Base-by-base conservation (phyloP, 2,888 invertebrate species). In the Prenolepis imparis region DNA sequence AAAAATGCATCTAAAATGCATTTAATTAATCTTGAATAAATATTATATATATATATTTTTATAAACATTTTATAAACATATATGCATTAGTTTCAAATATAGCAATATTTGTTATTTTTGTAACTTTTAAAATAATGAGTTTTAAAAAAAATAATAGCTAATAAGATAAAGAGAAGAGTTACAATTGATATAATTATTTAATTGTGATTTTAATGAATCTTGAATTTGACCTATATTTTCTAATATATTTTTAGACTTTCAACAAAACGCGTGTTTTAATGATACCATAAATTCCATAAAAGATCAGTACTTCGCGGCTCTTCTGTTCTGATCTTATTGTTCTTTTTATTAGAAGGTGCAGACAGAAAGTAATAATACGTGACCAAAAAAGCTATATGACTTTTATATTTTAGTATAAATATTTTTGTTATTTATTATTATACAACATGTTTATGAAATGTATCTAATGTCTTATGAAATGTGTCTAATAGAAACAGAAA, bases 251-350 rank as follows among this genome's bases (percentile, higher is more conserved):
- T 48, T n/a, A 41, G 52, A 67, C 5, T 24, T 9, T 24, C 18
- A 66, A 39, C n/a, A n/a, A 55, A 77, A 55, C 28, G 5, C 64
- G 52, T 77, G 52, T 3, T 24, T 11, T 77, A 15, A 57, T 57
- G 0, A 1, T 57, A 66, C 5, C n/a, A 57, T 3, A 0, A 77
- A 1, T 57, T 55, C 5, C n/a, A 57, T 3, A 0, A 77, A 55
- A 28, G 15, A 8, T 4, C 0, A 3, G n/a, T 15, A 64, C 36
- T 36, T 4, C 18, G 24, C 18, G 61, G 32, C 18, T 18, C 18
- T 77, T 67, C 8, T 66, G 12, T 77, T 39, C 1, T n/a, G 15
- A 39, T 3, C 4, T 41, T 67, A 28, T 32, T 68, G 32, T n/a
- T 57, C 8, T 39, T 1, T 77, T 67, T 63, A 75, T 75, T 77